phyloP scores from a whole-genome alignment of 2,888 invertebrate genomes.

The Gerris lacustris region DNA sequence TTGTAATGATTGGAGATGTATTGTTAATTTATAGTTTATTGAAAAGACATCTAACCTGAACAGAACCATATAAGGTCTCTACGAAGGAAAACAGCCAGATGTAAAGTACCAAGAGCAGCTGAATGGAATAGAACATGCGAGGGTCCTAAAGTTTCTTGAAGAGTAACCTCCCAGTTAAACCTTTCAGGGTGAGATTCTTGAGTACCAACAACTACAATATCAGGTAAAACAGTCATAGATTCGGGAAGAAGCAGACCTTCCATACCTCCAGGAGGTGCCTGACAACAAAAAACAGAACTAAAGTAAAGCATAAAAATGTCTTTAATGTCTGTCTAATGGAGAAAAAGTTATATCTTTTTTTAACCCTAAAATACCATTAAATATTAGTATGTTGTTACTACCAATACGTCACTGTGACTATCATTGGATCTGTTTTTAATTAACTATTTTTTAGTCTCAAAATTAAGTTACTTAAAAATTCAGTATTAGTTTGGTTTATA shows the following conservation, averaged over 20 bases:
- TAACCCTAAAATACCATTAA: too few relatives aligned
- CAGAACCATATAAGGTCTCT: constrained; percentile 93
- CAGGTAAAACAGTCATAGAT: constrained; percentile 72
- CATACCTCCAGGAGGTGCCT: constrained; percentile 50
- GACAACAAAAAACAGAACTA: constrained; percentile 31
- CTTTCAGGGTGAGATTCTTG: constrained; percentile 85
- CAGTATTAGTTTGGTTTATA: too few relatives aligned
- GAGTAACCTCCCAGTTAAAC: constrained; percentile 70
- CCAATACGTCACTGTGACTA: too few relatives aligned
- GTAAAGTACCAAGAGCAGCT: constrained; percentile 68
- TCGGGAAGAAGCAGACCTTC: constrained; percentile 83
- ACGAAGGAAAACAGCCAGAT: constrained; percentile 74
- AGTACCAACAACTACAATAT: constrained; percentile 83
- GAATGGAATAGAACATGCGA: constrained; percentile 84
- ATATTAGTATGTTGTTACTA: too few relatives aligned
- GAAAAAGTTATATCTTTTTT: too few relatives aligned
- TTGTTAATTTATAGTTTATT: too few relatives aligned
- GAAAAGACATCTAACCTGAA: constrained; percentile 43
- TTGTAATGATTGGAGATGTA: too few relatives aligned
- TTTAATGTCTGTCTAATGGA: too few relatives aligned
- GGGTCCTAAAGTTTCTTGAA: constrained; percentile 88
- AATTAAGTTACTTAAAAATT: too few relatives aligned
- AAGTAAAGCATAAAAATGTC: too few relatives aligned
- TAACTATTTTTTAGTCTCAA: too few relatives aligned
- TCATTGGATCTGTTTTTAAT: too few relatives aligned